Percentiles rank a stretch among this genome's conserved stretches.
These are phyloP conservation scores for Pimephales promelas DNA, from an alignment of 2,113 vertebrate genomes.

Conservation along the genomic window DNA sequence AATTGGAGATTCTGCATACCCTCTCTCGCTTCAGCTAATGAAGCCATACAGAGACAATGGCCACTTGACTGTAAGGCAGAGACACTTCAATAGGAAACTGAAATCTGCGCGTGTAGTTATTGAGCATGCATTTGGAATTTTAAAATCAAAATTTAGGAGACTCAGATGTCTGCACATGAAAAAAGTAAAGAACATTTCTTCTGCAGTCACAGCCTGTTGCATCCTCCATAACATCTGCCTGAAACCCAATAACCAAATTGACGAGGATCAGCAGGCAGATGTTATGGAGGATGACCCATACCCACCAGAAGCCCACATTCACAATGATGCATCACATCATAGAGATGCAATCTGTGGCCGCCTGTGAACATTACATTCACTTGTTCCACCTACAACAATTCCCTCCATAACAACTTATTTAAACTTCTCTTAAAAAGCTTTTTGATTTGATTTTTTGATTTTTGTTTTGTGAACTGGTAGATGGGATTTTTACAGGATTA, in stretches of 20 bases:
- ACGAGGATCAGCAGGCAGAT: background rate
- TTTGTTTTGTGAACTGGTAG: background rate
- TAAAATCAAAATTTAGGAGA: background rate
- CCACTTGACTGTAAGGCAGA: background rate
- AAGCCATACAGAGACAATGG: background rate
- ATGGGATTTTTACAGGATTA: background rate
- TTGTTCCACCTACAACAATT: background rate
- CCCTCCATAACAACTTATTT: background rate
- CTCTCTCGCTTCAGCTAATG: background rate
- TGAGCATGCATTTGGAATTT: too few relatives aligned
- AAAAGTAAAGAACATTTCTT: background rate
- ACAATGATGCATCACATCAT: background rate
- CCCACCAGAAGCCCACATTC: background rate
- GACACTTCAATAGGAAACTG: background rate
- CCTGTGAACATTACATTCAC: background rate
- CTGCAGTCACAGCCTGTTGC: conserved; percentile 3
- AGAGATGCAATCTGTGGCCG: conserved; percentile 7
- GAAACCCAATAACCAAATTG: too few relatives aligned
- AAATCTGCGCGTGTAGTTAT: background rate
- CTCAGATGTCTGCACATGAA: background rate
- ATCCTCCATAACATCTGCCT: too few relatives aligned
- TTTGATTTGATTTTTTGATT: background rate
- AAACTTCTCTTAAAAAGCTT: background rate
- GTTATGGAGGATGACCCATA: background rate
- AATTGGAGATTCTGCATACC: background rate